phyloP scores from a whole-genome alignment of 2,888 invertebrate genomes.

The Helicoverpa assulta region DNA sequence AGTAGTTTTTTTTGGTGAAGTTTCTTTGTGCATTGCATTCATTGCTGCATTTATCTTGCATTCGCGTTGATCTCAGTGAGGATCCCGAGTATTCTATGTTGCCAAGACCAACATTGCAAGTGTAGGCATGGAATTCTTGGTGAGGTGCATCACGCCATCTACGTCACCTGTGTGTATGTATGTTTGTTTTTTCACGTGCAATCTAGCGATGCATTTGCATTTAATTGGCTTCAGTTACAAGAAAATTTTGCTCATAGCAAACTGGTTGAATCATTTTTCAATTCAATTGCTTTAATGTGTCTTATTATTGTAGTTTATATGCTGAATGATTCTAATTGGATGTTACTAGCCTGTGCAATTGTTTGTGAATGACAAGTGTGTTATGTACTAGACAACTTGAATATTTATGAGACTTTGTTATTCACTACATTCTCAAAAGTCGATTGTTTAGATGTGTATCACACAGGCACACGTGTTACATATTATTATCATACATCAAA shows the following conservation, averaged over 20 bases:
- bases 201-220: slow-evolving; percentile 65
- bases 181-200: slow-evolving; percentile 60
- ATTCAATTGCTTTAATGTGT: slow-evolving; percentile 44
- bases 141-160: slow-evolving; percentile 72
- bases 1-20: slow-evolving; percentile 43
- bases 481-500: slow-evolving; percentile 35
- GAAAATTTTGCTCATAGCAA: slow-evolving; percentile 59
- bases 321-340: slow-evolving; percentile 35
- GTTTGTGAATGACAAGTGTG: slow-evolving; percentile 38
- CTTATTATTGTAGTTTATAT: slow-evolving; percentile 35
- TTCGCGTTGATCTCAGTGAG: neutral
- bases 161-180: slow-evolving; percentile 65
- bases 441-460: slow-evolving; percentile 17
- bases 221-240: slow-evolving; percentile 67
- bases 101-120: slow-evolving; percentile 1
- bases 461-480: slow-evolving; percentile 12
- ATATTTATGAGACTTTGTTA: slow-evolving; percentile 48
- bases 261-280: slow-evolving; percentile 55
- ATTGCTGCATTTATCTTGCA: slow-evolving; percentile 32
- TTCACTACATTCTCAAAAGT: slow-evolving; percentile 25
- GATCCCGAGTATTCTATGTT: slow-evolving; percentile 31
- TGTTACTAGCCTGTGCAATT: slow-evolving; percentile 18
- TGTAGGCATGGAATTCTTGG: slow-evolving; percentile 20
- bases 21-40: slow-evolving; percentile 22
- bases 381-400: slow-evolving; percentile 25